Percentiles rank a stretch among this genome's conserved stretches.
These are phyloP conservation scores for Corythornis leucogaster DNA, from an alignment of 2,797 vertebrate genomes.

Conservation along the genomic window DNA sequence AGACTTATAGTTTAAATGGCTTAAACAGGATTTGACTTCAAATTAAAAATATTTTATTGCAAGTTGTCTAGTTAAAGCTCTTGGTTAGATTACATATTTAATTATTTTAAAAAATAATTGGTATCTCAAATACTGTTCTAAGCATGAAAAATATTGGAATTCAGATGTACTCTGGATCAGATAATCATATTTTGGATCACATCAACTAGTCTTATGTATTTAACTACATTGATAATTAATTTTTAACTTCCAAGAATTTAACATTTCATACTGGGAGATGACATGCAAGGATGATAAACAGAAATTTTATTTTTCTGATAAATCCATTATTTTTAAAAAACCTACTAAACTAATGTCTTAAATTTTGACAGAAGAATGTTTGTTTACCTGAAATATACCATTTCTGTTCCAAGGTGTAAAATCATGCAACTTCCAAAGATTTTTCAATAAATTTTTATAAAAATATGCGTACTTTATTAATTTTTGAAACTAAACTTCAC, in stretches of 20 bases:
- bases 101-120: not conserved
- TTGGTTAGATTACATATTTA: not conserved
- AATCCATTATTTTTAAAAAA: not conserved
- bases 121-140: not conserved
- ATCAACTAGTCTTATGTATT: not conserved
- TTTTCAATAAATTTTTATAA: not conserved
- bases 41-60: not conserved
- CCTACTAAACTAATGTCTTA: fast-evolving
- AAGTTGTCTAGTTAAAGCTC: not conserved
- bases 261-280: not conserved
- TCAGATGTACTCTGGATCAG: not conserved
- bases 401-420: not conserved
- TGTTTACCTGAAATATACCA: not conserved
- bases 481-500: not conserved
- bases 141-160: not conserved
- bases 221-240: not conserved
- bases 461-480: fast-evolving
- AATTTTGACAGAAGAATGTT: not conserved
- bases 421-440: fast-evolving
- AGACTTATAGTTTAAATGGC: not conserved
- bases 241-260: not conserved
- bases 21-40: not conserved
- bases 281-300: not conserved
- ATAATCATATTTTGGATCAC: not conserved
- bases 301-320: not conserved